Conservation (phyloP, 1,140 invertebrate species). For the Anagrus nilaparvatae region DNA sequence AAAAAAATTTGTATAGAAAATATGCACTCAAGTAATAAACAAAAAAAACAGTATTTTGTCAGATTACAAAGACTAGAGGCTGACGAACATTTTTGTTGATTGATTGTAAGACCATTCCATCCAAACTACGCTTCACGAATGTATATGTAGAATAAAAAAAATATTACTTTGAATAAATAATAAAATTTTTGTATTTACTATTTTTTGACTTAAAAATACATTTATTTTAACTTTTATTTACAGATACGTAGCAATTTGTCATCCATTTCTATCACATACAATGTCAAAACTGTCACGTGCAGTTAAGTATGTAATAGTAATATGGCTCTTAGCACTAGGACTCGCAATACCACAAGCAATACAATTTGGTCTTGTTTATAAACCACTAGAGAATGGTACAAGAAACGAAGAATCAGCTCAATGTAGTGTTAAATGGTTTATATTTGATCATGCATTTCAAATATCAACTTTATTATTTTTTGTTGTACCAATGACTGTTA, state of each 20-base stretch:
- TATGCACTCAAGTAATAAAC: no score
- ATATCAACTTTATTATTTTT: conserved; percentile 80
- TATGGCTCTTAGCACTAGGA: conserved; percentile 61
- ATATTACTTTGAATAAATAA: no score
- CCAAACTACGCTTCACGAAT: no score
- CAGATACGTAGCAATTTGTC: conserved; percentile 88
- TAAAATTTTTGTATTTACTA: no score
- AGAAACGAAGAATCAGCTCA: conserved; percentile 36
- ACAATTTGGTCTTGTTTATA: conserved; percentile 58
- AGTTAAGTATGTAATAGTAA: conserved; percentile 55
- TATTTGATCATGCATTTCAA: conserved; percentile 66
- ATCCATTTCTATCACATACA: conserved; percentile 80
- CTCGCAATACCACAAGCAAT: conserved; percentile 73
- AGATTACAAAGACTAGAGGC: no score
- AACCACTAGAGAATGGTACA: conserved; percentile 37
- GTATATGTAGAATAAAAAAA: no score
- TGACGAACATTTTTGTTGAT: no score
- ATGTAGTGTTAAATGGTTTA: conserved; percentile 49
- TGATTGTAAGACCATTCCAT: no score
- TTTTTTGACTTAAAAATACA: no score
- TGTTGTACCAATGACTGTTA: conserved; percentile 74
- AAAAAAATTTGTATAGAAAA: no score
- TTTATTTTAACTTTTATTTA: conserved; percentile 2
- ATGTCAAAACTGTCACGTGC: conserved; percentile 69
- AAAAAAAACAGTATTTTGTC: no score